Evolutionary conservation across 2,113 vertebrate genomes (phyloP), one percentile per base, ranked within the genome.

Genomic region (Zosterops borbonicus): DNA sequence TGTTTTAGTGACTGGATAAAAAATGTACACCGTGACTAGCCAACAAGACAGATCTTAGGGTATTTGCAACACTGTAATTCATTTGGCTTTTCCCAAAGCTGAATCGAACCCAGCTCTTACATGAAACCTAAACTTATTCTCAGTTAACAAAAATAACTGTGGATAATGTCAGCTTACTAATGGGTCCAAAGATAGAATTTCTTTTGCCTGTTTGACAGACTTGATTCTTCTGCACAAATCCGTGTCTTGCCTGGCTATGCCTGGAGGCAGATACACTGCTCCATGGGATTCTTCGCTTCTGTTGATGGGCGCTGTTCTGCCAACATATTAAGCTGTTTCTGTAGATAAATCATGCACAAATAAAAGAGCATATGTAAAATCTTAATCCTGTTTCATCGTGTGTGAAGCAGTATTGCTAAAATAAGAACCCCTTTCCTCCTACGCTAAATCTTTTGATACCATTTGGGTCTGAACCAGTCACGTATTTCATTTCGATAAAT

Each of bases 331-430:
- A 92, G 92, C 94, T 93, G 81, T 71, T 96, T 84, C 85, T 87
- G 58, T 76, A 96, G 87, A 94, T 95, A 95, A 96, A 95, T 92
- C 63, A 68, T 58, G 62, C 56, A 79, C 60, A 91, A 96, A 96
- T 93, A 84, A 95, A 96, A 80, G 42, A 87, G 22, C 56, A 70
- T 87, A 80, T 23, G 6, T 91, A 84, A 95, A 92, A 89, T 80
- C 37, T 50, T 80, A 88, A 91, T 94, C 80, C 52, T 91, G 15
- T 91, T 94, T 89, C 64, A 59, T 52, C 49, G 25, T 68, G 23
- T 60, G 74, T 82, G 75, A 91, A 89, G 41, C 31, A 52, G 9
- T 69, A 83, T 62, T 83, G 86, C 80, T 95, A 94, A 96, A 97
- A 95, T 94, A 94, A 94, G 78, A 74, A 11, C 12, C 2, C 2